Conservation (phyloP, 2,797 vertebrate genomes). For the Danio tinwini region DNA sequence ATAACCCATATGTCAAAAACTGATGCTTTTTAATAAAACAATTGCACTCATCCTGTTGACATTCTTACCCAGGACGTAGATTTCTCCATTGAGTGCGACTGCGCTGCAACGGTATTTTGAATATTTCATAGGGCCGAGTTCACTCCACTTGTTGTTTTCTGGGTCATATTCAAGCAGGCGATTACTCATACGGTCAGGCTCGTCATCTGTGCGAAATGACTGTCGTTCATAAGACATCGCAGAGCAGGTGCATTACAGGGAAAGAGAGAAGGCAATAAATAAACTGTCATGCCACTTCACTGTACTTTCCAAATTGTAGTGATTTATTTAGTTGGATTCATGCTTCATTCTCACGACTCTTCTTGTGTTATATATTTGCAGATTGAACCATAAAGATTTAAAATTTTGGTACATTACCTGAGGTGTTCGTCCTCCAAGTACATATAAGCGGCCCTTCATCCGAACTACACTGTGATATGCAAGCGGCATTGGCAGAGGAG, state of each 20-base stretch:
- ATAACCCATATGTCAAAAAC: background rate
- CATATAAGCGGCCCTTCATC: slow-evolving; percentile 87
- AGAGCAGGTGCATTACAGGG: slow-evolving; percentile 64
- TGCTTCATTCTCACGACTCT: background rate
- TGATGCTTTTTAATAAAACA: background rate
- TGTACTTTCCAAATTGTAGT: background rate
- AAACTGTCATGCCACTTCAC: background rate
- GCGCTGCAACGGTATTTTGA: slow-evolving; percentile 95
- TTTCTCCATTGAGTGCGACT: slow-evolving; percentile 87
- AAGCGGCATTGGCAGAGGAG: slow-evolving; percentile 88
- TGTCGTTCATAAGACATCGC: slow-evolving; percentile 65
- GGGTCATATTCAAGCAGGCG: slow-evolving; percentile 89
- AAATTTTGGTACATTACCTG: slow-evolving; percentile 81
- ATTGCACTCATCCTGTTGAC: slow-evolving; percentile 1
- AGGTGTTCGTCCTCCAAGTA: slow-evolving; percentile 93
- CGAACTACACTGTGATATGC: slow-evolving; percentile 87
- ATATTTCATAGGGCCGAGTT: slow-evolving; percentile 89
- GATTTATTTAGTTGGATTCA: background rate
- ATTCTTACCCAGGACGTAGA: slow-evolving; percentile 92
- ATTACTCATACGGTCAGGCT: slow-evolving; percentile 95
- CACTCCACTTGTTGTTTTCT: slow-evolving; percentile 88
- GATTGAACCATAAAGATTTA: background rate
- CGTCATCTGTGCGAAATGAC: slow-evolving; percentile 90
- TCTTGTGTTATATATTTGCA: slow-evolving; percentile 8
- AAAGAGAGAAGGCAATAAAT: slow-evolving; percentile 38